Conservation (phyloP, 2,797 vertebrate species). For the Serranus cabrilla region DNA sequence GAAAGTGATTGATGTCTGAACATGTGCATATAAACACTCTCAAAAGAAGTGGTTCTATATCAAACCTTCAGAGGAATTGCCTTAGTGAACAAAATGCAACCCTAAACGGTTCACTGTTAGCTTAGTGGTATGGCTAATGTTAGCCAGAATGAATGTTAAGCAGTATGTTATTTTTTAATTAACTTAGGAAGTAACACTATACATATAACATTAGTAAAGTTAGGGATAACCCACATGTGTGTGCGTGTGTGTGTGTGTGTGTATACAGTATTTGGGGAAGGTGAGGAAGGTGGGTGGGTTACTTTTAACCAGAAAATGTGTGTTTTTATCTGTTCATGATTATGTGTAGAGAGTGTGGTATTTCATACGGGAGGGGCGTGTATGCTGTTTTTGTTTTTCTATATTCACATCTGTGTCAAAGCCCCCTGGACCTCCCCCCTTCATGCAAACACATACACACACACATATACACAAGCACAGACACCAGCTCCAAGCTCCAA, state of each 20-base stretch:
- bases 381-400: constrained; percentile 75
- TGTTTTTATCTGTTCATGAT: constrained; percentile 45
- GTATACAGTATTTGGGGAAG: background rate
- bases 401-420: constrained; percentile 79
- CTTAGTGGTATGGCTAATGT: too few species aligned
- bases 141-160: too few species aligned
- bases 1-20: constrained; percentile 40
- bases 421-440: constrained; percentile 39
- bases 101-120: background rate
- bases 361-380: constrained; percentile 1
- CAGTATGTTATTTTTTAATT: too few species aligned
- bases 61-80: background rate
- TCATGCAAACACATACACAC: background rate
- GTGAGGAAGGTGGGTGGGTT: background rate
- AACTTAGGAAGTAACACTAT: too few species aligned
- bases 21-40: constrained; percentile 18
- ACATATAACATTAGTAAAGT: too few species aligned
- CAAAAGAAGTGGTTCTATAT: background rate
- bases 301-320: constrained; percentile 13
- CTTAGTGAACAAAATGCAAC: background rate
- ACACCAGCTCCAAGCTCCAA: constrained; percentile 65
- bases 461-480: constrained; percentile 49
- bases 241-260: constrained; percentile 4
- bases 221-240: background rate
- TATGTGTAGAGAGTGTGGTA: constrained; percentile 26